Base-by-base conservation (phyloP, 1,140 invertebrate species). In the Pararge aegeria region DNA sequence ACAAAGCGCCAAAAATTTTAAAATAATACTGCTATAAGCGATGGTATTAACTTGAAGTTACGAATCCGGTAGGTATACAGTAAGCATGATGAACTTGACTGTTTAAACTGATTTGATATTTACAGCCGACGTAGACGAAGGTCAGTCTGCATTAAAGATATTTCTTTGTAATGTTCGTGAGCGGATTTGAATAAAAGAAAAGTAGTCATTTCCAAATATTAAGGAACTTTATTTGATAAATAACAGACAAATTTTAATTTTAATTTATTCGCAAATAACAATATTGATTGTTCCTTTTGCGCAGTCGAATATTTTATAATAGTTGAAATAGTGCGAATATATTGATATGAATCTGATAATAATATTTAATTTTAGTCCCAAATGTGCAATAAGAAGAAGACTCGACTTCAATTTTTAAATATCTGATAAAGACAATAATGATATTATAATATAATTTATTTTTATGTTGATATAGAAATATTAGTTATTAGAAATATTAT, bases 191-290 rank as follows among this genome's bases (percentile, higher is more conserved):
- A 62, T 62, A 37, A 62, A 62, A 62, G 52, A 56, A 62, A 46
- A 55, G 49, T 56, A 56, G 53, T 56, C 46, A 62, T 48, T 63
- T 57, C 61, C 61, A 49, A 77, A 79, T 83, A 83, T 65, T 74
- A 87, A 87, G 85, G 85, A 88, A 87, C 85, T 88, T 88, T 88
- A 88, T 85, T 87, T 85, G 71, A 83, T 76, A 75, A 83, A 75
- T 80, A 83, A 85, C 74, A 79, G 80, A 81, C 75, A 78, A 80
- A 55, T 65, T 75, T 7, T 53, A 49, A 71, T 73, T 79, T 53
- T 57, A 73, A 70, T 59, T n/a, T n/a, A 57, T 73, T 56, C 70
- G 64, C 56, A 68, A 66, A 61, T 70, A 67, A 68, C 58, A 69
- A 61, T 56, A 50, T 67, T 54, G 46, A 65, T 70, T 61, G 59